phyloP scores from a whole-genome alignment of 2,113 vertebrate genomes.

The Plecotus auritus region DNA sequence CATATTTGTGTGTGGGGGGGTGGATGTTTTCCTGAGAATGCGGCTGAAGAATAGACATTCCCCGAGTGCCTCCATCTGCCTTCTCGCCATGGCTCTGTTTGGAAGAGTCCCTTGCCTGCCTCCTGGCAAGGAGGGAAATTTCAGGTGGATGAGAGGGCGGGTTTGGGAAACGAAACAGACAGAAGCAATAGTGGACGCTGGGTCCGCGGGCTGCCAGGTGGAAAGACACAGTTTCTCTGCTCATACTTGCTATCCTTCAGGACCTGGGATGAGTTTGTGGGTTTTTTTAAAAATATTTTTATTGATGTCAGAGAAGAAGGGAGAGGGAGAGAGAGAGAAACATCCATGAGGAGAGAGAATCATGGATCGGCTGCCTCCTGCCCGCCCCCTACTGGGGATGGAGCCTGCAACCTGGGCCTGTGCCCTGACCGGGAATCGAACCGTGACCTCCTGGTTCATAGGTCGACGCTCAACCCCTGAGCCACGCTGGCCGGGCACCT shows the following conservation, averaged over 20 bases:
- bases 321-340: too few species aligned
- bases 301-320: too few species aligned
- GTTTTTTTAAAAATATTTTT: too few species aligned
- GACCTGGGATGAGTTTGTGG: not conserved
- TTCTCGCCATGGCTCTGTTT: not conserved
- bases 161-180: not conserved
- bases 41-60: slow-evolving; percentile 49
- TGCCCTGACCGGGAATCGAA: too few species aligned
- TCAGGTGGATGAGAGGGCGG: not conserved
- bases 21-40: slow-evolving; percentile 39
- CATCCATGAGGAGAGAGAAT: too few species aligned
- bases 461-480: too few species aligned
- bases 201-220: too few species aligned
- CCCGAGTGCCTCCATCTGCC: not conserved
- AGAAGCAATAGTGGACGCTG: not conserved
- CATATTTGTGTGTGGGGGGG: slow-evolving; percentile 35
- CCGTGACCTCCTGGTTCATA: too few species aligned
- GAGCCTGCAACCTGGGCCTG: too few species aligned
- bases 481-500: too few species aligned
- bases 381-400: too few species aligned
- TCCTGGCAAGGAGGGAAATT: not conserved
- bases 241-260: rapidly evolving
- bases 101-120: not conserved
- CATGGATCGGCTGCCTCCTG: too few species aligned
- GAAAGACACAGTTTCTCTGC: not conserved